These are phyloP conservation scores for Drosophila subpulchrella DNA, from an alignment of 1,140 invertebrate species.

Conservation along the genomic window DNA sequence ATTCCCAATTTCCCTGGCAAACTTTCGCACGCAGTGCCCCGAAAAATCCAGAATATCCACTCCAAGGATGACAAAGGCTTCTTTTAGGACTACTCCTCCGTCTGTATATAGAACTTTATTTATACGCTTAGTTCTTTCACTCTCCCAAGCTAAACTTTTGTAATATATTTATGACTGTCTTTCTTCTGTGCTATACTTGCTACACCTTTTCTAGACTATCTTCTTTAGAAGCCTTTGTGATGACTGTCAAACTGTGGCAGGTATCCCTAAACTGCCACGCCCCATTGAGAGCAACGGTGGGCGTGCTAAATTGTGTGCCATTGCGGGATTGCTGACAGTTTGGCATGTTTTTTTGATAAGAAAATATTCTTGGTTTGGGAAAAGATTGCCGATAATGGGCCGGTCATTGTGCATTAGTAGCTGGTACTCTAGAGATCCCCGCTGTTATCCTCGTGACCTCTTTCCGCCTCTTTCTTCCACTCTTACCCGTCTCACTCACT, in stretches of 20 bases:
- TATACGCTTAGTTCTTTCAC: conserved; percentile 22
- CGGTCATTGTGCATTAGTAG: conserved; percentile 70
- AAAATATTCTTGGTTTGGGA: conserved; percentile 12
- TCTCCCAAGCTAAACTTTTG: conserved; percentile 60
- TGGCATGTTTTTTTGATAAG: conserved; percentile 10
- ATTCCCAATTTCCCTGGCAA: conserved; percentile 18
- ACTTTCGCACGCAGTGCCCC: conserved; percentile 24
- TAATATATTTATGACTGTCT: conserved; percentile 73
- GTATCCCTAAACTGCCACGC: conserved; percentile 56
- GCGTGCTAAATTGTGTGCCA: conserved; percentile 64
- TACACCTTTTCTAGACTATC: not conserved
- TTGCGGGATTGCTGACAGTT: conserved; percentile 48
- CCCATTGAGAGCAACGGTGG: conserved; percentile 6
- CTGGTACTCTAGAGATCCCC: conserved; percentile 22
- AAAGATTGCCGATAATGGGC: conserved; percentile 28
- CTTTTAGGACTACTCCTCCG: conserved; percentile 3
- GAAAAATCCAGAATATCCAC: not conserved
- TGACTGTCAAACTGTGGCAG: conserved; percentile 44
- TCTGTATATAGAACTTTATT: conserved; percentile 27
- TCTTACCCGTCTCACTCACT: conserved; percentile 40
- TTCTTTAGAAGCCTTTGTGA: conserved; percentile 31
- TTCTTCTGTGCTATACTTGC: conserved; percentile 4
- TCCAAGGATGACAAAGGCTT: conserved; percentile 18
- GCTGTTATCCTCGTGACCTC: conserved; percentile 47
- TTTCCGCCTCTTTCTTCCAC: conserved; percentile 24